Percentiles rank a stretch among this genome's conserved stretches.
These are phyloP conservation scores for Elephas maximus DNA, from an alignment of 2,113 vertebrate species.

Conservation along the genomic window DNA sequence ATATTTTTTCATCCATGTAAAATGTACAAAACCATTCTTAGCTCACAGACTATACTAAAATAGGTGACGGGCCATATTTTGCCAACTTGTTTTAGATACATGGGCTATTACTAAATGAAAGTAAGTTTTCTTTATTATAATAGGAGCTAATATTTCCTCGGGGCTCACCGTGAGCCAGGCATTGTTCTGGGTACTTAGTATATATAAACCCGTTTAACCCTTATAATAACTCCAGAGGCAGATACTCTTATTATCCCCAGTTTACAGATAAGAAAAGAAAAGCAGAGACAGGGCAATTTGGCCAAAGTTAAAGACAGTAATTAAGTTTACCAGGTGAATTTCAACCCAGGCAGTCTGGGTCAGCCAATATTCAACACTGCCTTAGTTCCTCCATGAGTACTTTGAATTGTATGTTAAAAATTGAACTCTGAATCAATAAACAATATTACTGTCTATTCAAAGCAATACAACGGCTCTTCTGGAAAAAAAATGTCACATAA, in stretches of 20 bases:
- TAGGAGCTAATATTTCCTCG: constrained; percentile 61
- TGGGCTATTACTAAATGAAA: constrained; percentile 16
- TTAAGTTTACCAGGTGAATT: not conserved
- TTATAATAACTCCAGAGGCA: constrained; percentile 28
- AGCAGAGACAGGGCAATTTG: not conserved
- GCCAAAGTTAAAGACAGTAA: not conserved
- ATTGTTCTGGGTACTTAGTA: not conserved
- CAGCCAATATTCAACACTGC: not conserved
- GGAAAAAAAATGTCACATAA: constrained; percentile 43
- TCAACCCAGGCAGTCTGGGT: not conserved
- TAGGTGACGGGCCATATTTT: not conserved
- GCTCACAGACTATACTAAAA: not conserved
- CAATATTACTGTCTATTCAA: constrained; percentile 18
- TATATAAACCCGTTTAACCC: constrained; percentile 10
- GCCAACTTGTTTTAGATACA: constrained; percentile 20
- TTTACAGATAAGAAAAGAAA: not conserved
- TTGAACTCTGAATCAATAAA: not conserved
- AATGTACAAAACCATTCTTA: not conserved
- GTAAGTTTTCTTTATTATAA: not conserved
- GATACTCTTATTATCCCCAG: not conserved
- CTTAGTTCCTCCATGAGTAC: constrained; percentile 25
- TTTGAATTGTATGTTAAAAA: constrained; percentile 22
- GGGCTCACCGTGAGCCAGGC: not conserved
- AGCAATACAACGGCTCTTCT: not conserved
- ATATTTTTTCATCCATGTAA: not conserved